phyloP scores from a whole-genome alignment of 2,797 vertebrate genomes.

The Paratrypauchen microcephalus region DNA sequence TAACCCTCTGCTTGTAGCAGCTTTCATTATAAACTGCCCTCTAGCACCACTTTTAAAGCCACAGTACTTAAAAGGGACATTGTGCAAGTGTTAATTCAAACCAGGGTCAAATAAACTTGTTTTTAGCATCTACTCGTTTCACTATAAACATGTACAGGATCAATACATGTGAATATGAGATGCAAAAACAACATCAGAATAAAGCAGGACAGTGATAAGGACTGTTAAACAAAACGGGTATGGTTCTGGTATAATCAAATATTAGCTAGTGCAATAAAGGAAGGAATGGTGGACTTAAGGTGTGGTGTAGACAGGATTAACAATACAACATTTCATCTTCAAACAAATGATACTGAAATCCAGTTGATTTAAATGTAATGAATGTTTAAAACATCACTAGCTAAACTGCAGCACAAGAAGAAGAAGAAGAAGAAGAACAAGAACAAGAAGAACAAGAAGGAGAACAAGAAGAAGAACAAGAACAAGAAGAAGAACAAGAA shows the following conservation, averaged over 20 bases:
- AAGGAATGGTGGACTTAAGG: neutral
- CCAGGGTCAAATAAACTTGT: neutral
- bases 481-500: no score
- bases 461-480: no score
- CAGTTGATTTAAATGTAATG: no score
- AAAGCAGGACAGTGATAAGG: neutral
- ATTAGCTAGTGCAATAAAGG: neutral
- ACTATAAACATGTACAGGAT: no score
- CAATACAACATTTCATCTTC: neutral
- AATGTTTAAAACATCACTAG: no score
- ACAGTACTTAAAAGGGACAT: neutral
- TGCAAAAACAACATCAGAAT: neutral
- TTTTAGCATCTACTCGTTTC: neutral
- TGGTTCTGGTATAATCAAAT: slow-evolving; percentile 35
- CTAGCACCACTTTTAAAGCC: slow-evolving; percentile 5
- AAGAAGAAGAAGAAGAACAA: no score
- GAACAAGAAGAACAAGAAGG: no score
- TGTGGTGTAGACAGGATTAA: neutral
- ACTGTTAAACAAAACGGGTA: slow-evolving; percentile 9
- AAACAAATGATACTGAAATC: no score
- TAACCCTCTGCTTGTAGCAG: slow-evolving; percentile 26
- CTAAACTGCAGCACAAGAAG: no score
- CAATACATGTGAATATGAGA: neutral
- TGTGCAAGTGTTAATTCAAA: neutral
- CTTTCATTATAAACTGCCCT: slow-evolving; percentile 1